Base-by-base conservation (phyloP, 1,140 invertebrate genomes). In the Drosophila bocki region DNA sequence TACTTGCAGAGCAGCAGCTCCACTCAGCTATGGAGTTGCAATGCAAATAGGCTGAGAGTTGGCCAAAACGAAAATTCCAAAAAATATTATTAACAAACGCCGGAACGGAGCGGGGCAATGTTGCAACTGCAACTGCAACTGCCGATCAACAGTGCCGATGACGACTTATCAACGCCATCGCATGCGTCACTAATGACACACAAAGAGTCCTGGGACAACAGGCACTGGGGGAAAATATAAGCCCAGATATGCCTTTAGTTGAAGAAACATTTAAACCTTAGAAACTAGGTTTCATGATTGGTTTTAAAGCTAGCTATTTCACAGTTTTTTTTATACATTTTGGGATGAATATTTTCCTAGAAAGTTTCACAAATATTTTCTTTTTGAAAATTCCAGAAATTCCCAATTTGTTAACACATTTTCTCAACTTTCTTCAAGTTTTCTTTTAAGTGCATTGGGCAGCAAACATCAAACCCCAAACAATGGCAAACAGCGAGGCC, bases 71-170 rank as follows among this genome's bases (percentile, higher is more conserved):
- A 78, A 68, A 58, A 68, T 45, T 42, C 63, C 48, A 41, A 68
- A 71, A 62, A 71, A 83, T 69, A 80, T 71, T 81, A 86, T 64
- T 80, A 86, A 79, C 64, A 58, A 87, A 76, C 75, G 75, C 53
- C 39, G 48, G 63, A 79, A 47, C 45, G 67, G 71, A 63, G 51
- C 44, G 62, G 3, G 39, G 62, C 77, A 68, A 75, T 86, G 76
- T 82, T 72, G 78, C 74, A 78, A 86, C 42, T 59, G 35, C 32
- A 42, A 47, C 78, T 67, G 78, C 78, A 78, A 86, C 50, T 59
- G 44, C 39, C 64, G 62, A 65, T 68, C 64, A 42, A 29, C 41
- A 33, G n/a, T 22, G 37, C 12, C 44, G 39, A 72, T 74, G 70
- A 72, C 68, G 70, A 74, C 59, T 59, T 74, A 85, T 85, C 76